Percentiles rank a stretch among this genome's conserved stretches.
Conservation (phyloP, 1,140 invertebrate genomes). For the Episyrphus balteatus region DNA sequence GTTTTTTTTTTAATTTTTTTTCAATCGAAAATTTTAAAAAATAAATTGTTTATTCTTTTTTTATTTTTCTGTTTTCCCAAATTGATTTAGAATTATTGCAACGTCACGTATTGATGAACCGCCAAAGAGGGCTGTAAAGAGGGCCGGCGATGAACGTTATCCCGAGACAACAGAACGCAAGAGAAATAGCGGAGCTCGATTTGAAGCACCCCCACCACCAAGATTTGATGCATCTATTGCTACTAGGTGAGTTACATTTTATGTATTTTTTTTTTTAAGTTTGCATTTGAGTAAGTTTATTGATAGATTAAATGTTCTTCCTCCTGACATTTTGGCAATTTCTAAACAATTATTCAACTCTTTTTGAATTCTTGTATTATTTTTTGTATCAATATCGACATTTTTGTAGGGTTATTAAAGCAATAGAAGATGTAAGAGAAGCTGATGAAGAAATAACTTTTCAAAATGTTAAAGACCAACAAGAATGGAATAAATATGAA, state of each 20-base stretch:
- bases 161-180: constrained; percentile 36
- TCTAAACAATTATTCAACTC: no score
- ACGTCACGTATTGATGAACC: constrained; percentile 36
- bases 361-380: no score
- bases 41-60: constrained; percentile 3
- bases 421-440: no score
- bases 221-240: constrained; percentile 30
- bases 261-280: no score
- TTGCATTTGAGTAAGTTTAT: no score
- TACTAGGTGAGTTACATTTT: constrained; percentile 1
- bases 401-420: no score
- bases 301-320: no score
- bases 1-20: background rate
- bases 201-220: constrained; percentile 38
- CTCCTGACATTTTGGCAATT: no score
- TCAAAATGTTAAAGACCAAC: no score
- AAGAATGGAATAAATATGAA: no score
- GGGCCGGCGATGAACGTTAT: constrained; percentile 29
- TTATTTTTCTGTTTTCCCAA: constrained; percentile 16
- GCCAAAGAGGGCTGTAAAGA: constrained; percentile 36
- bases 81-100: constrained; percentile 28
- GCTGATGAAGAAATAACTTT: no score
- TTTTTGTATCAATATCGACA: no score
- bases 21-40: constrained; percentile 4
- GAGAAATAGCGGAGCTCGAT: constrained; percentile 31